Base-by-base conservation (phyloP, 2,888 invertebrate species). In the Eristalis pertinax region DNA sequence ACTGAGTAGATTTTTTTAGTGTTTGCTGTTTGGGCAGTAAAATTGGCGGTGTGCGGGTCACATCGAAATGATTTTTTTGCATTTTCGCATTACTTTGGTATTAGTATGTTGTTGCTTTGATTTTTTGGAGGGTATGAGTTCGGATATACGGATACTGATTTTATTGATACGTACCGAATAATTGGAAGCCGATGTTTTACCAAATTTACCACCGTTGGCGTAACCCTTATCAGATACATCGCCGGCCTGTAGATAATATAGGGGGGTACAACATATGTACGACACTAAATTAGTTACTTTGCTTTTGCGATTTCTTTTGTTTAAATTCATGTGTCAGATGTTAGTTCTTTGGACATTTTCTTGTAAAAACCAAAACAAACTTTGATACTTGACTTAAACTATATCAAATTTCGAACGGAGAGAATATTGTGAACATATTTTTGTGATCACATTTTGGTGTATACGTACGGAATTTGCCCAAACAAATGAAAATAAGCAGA, bases 91-190 rank as follows among this genome's bases (percentile, higher is more conserved):
- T 64, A 77, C 62, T 75, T 82, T 74, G 70, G 69, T 74, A 78
- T 76, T 86, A 74, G 67, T 79, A 69, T 60, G 68, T 80, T 76
- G 70, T 32, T 75, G 43, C 38, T 80, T 22, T 62, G 22, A 24
- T 67, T 74, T 68, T 29, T 69, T 78, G 69, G 65, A 50, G 50
- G 70, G 60, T 72, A 72, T 82, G 82, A 82, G 82, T 76, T 70
- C 64, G 81, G 56, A 65, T 70, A 81, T 75, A 81, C 74, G 73
- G 73, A 88, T 89, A 93, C 93, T 93, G 93, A 93, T 93, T 93
- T 93, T 91, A 91, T 92, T 93, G 93, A 93, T 93, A 93, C 93
- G 93, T 93, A 93, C 93, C 93, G 93, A 93, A 93, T 93, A 93
- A 92, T 93, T 93, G 90, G 92, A 91, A 92, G 92, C 91, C 92